A percentile compares a stretch with the other conserved stretches of the same genome.
Conservation (phyloP, 92 coral and sea anemone species). For the Chrysogorgia sp. region DNA sequence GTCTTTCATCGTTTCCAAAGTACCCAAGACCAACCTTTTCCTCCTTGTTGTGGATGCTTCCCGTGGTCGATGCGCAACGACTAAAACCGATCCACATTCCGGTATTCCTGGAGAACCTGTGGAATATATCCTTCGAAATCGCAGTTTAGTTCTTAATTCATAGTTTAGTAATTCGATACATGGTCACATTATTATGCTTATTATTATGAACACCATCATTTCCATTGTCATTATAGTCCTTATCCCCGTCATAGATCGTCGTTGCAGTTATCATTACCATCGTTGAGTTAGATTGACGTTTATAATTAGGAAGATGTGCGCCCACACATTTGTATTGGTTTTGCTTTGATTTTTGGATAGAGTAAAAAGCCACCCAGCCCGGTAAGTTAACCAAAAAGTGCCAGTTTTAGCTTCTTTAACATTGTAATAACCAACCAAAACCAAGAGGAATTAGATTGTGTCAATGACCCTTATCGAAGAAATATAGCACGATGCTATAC, state of each 20-base stretch:
- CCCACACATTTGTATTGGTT: too few species aligned
- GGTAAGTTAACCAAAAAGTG: too few species aligned
- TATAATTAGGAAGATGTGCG: too few species aligned
- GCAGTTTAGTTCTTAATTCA: neutral
- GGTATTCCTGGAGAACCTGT: slow-evolving; percentile 83
- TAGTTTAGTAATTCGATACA: neutral
- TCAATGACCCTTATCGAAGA: slow-evolving; percentile 17
- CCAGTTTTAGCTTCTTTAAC: slow-evolving; percentile 16
- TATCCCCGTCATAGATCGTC: neutral
- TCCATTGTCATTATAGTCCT: too few species aligned
- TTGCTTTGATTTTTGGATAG: too few species aligned
- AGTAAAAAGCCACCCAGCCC: too few species aligned
- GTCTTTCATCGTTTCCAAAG: slow-evolving; percentile 67
- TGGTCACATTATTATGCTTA: neutral
- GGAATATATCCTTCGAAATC: slow-evolving; percentile 78
- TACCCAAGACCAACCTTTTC: slow-evolving; percentile 73
- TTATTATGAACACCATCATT: too few species aligned
- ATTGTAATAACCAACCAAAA: neutral
- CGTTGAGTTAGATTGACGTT: too few species aligned
- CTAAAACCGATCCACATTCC: neutral
- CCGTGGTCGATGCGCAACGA: slow-evolving; percentile 68
- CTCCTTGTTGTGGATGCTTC: slow-evolving; percentile 75
- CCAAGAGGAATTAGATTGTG: slow-evolving; percentile 10
- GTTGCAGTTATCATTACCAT: neutral
- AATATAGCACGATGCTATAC: slow-evolving; percentile 14